Conservation (phyloP, 2,113 vertebrate species). For the Ptychochromis oligacanthus region DNA sequence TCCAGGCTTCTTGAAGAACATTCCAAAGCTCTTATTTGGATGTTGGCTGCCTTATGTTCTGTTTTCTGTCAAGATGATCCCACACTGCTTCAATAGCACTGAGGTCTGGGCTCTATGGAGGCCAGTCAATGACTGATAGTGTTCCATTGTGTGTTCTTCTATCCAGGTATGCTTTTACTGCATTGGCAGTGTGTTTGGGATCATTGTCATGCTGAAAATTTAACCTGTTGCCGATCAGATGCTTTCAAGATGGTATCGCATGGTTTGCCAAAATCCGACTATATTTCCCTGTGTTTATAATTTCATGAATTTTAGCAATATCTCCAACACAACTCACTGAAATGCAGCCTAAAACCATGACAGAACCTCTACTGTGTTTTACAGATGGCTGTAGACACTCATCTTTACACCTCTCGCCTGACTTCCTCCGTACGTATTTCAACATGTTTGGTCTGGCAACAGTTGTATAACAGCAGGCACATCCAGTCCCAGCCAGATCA, state of each 20-base stretch:
- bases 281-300: not conserved
- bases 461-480: not conserved
- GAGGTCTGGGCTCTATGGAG: no score
- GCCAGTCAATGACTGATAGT: no score
- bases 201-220: not conserved
- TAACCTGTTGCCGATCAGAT: not conserved
- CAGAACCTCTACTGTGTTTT: not conserved
- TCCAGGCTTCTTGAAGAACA: not conserved
- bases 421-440: not conserved
- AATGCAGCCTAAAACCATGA: no score
- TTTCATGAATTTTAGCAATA: not conserved
- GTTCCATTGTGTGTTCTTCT: no score
- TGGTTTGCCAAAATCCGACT: not conserved
- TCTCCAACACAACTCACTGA: not conserved
- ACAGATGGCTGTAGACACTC: not conserved
- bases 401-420: not conserved
- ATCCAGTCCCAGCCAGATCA: not conserved
- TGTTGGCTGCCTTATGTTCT: not conserved
- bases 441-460: slow-evolving; percentile 7
- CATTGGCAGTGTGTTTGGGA: not conserved
- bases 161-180: not conserved
- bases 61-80: not conserved
- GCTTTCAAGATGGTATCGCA: not conserved
- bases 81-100: not conserved
- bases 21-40: not conserved